These are phyloP conservation scores for Campoplex nolae DNA, from an alignment of 2,888 invertebrate species.

Conservation along the genomic window DNA sequence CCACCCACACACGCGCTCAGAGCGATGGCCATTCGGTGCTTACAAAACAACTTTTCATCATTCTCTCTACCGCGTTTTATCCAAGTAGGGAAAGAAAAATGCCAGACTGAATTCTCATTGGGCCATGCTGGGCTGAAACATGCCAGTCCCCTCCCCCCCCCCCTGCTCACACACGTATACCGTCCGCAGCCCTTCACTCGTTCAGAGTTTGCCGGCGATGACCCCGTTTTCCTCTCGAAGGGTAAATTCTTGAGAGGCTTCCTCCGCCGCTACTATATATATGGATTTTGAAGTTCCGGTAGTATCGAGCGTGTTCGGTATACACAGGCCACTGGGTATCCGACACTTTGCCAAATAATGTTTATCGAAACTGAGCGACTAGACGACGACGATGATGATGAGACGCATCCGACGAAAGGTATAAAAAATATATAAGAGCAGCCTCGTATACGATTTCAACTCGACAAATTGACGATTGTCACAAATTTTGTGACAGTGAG, in stretches of 20 bases:
- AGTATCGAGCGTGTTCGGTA: constrained; percentile 50
- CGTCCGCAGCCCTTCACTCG: constrained; percentile 44
- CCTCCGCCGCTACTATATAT: constrained; percentile 37
- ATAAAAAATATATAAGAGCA: not conserved
- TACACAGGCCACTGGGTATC: constrained; percentile 53
- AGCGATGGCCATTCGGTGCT: constrained; percentile 3
- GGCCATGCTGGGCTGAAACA: constrained; percentile 36
- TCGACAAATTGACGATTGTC: not conserved
- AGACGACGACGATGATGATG: constrained; percentile 15
- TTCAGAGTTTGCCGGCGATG: constrained; percentile 52
- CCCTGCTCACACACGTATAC: constrained; percentile 3
- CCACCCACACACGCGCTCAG: not conserved
- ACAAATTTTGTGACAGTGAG: not conserved
- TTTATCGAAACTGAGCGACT: constrained; percentile 40
- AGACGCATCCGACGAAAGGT: not conserved
- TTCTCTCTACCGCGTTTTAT: constrained; percentile 24
- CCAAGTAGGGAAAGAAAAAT: constrained; percentile 40
- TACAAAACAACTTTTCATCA: constrained; percentile 51
- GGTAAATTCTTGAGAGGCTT: constrained; percentile 64
- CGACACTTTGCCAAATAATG: constrained; percentile 61
- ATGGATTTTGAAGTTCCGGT: constrained; percentile 46
- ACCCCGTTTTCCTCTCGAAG: constrained; percentile 61
- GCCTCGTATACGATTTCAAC: not conserved
- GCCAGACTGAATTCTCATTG: constrained; percentile 46
- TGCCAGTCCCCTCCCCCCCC: constrained; percentile 20